Evolutionary conservation across 2,797 vertebrate genomes (phyloP).

Genomic region (Rhinogobio ventralis): DNA sequence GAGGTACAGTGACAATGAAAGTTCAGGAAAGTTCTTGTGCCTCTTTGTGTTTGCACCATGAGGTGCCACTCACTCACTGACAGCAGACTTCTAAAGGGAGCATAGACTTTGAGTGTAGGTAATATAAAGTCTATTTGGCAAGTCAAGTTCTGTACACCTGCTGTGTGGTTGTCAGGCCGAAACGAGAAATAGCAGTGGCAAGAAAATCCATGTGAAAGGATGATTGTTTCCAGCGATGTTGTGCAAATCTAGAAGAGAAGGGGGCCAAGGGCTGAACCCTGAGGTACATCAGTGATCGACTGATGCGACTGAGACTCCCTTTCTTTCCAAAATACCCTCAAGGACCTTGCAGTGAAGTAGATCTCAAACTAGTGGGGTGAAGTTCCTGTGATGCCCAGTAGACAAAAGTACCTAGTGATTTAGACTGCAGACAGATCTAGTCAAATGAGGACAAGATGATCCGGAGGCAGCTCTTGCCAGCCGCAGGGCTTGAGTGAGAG

Average conservation of each 20-base stretch:
- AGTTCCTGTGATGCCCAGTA: background rate
- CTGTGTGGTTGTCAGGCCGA: background rate
- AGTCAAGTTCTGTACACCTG: background rate
- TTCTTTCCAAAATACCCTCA: background rate
- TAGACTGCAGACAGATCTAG: background rate
- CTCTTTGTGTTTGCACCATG: background rate
- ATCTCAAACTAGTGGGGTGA: background rate
- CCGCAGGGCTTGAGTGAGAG: background rate
- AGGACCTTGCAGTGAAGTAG: background rate
- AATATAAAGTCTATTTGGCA: background rate
- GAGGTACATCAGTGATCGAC: background rate
- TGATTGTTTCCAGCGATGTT: background rate
- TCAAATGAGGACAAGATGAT: conserved; percentile 1
- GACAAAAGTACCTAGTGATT: background rate
- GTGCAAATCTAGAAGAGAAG: background rate
- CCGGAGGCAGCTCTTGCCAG: background rate
- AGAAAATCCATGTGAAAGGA: background rate
- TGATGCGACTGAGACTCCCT: background rate
- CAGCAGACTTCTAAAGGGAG: conserved; percentile 8
- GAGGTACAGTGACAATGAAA: background rate
- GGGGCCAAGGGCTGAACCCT: background rate
- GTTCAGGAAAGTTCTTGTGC: conserved; percentile 1
- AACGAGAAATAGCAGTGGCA: background rate
- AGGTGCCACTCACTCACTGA: background rate
- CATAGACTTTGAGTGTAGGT: background rate